Evolutionary conservation across 2,797 vertebrate species (phyloP), one percentile per base, ranked within the genome.

Genomic region (Propithecus deckenii): DNA sequence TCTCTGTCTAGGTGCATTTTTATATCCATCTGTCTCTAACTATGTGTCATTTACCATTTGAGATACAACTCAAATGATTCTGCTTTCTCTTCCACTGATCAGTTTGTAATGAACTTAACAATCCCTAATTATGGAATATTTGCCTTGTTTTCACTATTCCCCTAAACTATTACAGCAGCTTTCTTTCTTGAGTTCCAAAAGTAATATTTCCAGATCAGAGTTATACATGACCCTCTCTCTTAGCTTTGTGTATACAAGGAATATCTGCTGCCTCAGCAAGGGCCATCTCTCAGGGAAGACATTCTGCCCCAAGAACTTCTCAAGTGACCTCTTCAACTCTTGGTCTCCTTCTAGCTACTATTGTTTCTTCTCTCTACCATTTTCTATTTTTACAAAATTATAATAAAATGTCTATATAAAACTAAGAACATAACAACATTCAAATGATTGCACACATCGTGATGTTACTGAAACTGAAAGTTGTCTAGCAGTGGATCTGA

Each of bases 371-470:
- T 91, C 43, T 67, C 72, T 72, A 88, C 46, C 35, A 95, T 95
- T 92, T 94, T 92, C 30, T 85, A 74, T 52, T 87, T 90, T 89
- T 84, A 93, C 52, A 95, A 89, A 96, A 67, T 88, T 78, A 88
- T 63, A 84, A 85, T 80, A 84, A 93, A 93, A 85, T 88, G 20
- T 10, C 71, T 41, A 69, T 32, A 55, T 65, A 84, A 91, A 91
- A 88, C 81, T 71, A 72, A 94, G 8, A 74, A 78, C 4, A 35
- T 52, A 90, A 52, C 22, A 90, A 52, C 17, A 89, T 67, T 91
- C 25, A 75, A 89, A 67, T 74, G 80, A 74, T 22, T 93, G 35
- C 22, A 71, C 48, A 57, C 48, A 55, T 57, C 2, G 23, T 30
- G 38, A 35, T 81, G 57, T 55, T 76, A 90, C 4, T 9, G 15